These are phyloP conservation scores for Bolinopsis microptera DNA, from an alignment of 37 sponge, comb jelly and placozoan genomes.

Conservation along the genomic window DNA sequence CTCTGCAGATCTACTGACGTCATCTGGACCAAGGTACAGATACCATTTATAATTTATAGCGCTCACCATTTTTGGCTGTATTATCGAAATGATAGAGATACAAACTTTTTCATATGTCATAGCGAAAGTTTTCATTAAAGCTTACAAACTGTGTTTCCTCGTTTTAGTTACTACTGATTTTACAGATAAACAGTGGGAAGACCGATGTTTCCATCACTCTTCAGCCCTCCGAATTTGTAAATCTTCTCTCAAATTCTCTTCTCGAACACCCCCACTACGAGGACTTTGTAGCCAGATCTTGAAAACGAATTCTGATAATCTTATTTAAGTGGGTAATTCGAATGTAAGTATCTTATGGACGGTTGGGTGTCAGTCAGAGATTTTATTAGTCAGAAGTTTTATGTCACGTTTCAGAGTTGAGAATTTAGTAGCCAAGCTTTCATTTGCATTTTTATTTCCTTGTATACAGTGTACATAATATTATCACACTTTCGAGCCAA, in stretches of 20 bases:
- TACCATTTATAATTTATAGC: not conserved
- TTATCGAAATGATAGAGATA: too few species aligned
- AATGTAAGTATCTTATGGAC: not conserved
- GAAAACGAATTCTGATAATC: too few species aligned
- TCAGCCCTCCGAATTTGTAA: slow-evolving; percentile 51
- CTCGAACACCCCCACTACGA: slow-evolving; percentile 29
- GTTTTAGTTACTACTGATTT: too few species aligned
- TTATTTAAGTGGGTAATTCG: not conserved
- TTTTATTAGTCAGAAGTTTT: not conserved
- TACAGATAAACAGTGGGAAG: slow-evolving; percentile 37
- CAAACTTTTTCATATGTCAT: too few species aligned
- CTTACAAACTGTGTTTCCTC: too few species aligned
- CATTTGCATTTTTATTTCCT: not conserved
- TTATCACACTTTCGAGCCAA: not conserved
- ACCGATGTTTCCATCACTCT: slow-evolving; percentile 16
- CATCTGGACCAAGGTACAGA: slow-evolving; percentile 22
- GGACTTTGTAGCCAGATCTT: slow-evolving; percentile 52
- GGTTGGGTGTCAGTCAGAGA: not conserved
- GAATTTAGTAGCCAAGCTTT: not conserved
- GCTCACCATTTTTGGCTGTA: not conserved
- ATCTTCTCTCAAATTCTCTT: not conserved
- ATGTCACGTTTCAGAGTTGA: not conserved
- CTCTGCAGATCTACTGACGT: slow-evolving; percentile 57
- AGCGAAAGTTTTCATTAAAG: too few species aligned
- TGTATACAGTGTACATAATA: not conserved